Evolutionary conservation across 2,113 vertebrate genomes (phyloP).

Genomic region (Aspiorhynchus laticeps): DNA sequence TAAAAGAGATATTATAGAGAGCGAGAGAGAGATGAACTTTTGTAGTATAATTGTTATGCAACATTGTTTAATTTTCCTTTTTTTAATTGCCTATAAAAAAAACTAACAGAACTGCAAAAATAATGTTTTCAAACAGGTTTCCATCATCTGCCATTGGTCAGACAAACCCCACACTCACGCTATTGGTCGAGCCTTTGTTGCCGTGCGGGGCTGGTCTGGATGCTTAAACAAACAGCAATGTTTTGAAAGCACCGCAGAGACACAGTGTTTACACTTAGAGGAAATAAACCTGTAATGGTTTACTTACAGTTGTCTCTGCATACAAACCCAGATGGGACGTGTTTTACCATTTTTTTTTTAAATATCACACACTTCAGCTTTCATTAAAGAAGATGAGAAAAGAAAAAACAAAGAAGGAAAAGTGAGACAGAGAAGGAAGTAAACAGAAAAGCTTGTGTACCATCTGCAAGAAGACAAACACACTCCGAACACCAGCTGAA

Average conservation of each 20-base stretch:
- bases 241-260: neutral
- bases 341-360: neutral
- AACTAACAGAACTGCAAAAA: neutral
- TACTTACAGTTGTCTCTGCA: neutral
- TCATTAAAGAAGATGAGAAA: neutral
- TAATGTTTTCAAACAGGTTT: neutral
- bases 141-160: neutral
- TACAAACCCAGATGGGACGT: neutral
- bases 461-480: constrained; percentile 17
- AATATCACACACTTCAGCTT: neutral
- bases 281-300: constrained; percentile 8
- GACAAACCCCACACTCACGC: neutral
- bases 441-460: neutral
- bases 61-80: neutral
- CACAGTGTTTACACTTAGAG: neutral
- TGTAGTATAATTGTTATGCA: neutral
- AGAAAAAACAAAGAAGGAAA: neutral
- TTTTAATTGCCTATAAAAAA: neutral
- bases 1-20: neutral
- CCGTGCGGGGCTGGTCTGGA: neutral
- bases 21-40: neutral
- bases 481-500: constrained; percentile 3
- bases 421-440: neutral
- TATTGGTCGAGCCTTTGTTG: neutral
- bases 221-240: constrained; percentile 12